Base-by-base conservation (phyloP, 2,113 vertebrate species). In the Rhodinocichla rosea region DNA sequence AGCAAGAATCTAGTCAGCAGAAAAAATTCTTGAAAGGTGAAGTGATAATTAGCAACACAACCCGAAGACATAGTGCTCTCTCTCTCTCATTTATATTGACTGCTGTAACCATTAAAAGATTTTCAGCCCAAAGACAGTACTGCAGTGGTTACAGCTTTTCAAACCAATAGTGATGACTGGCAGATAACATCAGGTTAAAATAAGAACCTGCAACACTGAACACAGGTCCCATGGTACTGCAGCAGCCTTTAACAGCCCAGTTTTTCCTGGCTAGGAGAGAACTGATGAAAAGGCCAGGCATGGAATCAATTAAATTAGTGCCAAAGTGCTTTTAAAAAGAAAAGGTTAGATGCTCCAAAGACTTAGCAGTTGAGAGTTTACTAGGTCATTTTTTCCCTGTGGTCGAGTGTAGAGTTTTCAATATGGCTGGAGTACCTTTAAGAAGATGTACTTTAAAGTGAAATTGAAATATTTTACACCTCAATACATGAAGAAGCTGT, bases 251-350 rank as follows among this genome's bases (percentile, higher is more conserved):
- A 96, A 92, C 73, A 90, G 92, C 63, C 89, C 76, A 78, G 92
- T 82, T 85, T 92, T 95, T 92, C 81, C 89, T 85, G 45, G 69
- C 49, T 92, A 68, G 50, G 60, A 95, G 70, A 95, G 90, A 93
- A 53, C 39, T 18, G 73, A 90, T 85, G 80, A 96, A 97, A 96
- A 97, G 69, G 80, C 55, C 94, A 96, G 42, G 52, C 60, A 90
- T 65, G 49, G 90, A 94, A 96, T 94, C 93, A 94, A 92, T 94
- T 92, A 89, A 97, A 97, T 89, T 76, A 87, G 67, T 90, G 67
- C 23, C 16, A 6, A 97, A 95, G 87, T 80, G 57, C n/a, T 95
- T 96, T 70, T 78, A 91, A 94, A 96, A 94, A 96, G 32, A 89
- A 95, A 73, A 94, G 94, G 65, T 95, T 87, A 74, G 84, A 89